Conservation (phyloP, 1,140 invertebrate species). For the Hesperophylax magnus region DNA sequence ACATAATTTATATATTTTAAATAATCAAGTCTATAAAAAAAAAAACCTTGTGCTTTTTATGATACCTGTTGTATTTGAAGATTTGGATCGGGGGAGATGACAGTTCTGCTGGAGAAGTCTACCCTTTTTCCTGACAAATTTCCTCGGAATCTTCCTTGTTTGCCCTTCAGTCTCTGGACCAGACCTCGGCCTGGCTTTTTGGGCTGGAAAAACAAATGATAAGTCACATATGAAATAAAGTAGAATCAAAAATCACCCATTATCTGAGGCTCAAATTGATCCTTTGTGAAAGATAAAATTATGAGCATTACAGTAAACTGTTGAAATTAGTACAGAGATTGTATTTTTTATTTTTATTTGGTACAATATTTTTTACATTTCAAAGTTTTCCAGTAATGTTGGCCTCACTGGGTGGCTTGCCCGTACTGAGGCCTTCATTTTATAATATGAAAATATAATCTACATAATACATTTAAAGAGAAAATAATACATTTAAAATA, state of each 20-base stretch:
- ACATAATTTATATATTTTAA: background rate
- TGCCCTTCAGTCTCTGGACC: slow-evolving; percentile 96
- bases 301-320: too few relatives aligned
- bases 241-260: too few relatives aligned
- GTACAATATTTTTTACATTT: too few relatives aligned
- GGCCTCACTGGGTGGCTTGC: too few relatives aligned
- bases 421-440: too few relatives aligned
- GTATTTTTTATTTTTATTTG: too few relatives aligned
- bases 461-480: too few relatives aligned
- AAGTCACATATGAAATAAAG: too few relatives aligned
- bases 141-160: slow-evolving; percentile 98
- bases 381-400: too few relatives aligned
- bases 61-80: slow-evolving; percentile 94
- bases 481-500: too few relatives aligned
- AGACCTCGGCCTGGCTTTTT: slow-evolving; percentile 92
- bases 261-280: background rate
- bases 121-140: slow-evolving; percentile 99
- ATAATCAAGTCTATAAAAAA: background rate
- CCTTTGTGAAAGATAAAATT: background rate
- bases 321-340: too few relatives aligned
- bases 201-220: slow-evolving; percentile 72
- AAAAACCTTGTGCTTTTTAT: background rate
- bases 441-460: too few relatives aligned
- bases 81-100: slow-evolving; percentile 99
- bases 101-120: slow-evolving; percentile 97